Conservation (phyloP, 2,113 vertebrate species). For the Tinamus guttatus region DNA sequence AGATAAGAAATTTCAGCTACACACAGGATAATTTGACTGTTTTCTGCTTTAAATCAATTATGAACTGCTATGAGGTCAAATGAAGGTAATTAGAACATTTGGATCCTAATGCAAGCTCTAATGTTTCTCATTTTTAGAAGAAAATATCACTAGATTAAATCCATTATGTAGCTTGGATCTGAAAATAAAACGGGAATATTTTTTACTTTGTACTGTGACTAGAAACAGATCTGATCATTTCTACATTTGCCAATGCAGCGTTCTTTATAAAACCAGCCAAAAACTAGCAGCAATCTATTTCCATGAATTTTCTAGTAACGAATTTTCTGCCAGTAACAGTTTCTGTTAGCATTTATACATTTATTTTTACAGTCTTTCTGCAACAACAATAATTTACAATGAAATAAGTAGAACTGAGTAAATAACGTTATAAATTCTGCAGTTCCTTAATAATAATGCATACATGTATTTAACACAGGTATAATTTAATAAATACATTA, state of each 20-base stretch:
- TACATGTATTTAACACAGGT: background rate
- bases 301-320: background rate
- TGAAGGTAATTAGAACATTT: background rate
- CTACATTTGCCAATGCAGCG: background rate
- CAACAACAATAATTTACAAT: background rate
- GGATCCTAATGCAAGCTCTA: background rate
- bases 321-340: background rate
- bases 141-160: background rate
- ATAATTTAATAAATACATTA: background rate
- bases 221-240: background rate
- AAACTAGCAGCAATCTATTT: background rate
- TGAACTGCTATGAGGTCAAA: background rate
- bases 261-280: background rate
- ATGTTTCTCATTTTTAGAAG: background rate
- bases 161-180: background rate
- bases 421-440: background rate
- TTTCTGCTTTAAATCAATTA: background rate
- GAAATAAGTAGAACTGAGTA: background rate
- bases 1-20: background rate
- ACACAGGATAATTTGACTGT: rapidly evolving
- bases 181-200: background rate
- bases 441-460: background rate
- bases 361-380: background rate
- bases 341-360: background rate
- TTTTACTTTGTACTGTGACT: background rate